phyloP scores from a whole-genome alignment of 2,113 vertebrate genomes.

The Ceuthmochares aereus region DNA sequence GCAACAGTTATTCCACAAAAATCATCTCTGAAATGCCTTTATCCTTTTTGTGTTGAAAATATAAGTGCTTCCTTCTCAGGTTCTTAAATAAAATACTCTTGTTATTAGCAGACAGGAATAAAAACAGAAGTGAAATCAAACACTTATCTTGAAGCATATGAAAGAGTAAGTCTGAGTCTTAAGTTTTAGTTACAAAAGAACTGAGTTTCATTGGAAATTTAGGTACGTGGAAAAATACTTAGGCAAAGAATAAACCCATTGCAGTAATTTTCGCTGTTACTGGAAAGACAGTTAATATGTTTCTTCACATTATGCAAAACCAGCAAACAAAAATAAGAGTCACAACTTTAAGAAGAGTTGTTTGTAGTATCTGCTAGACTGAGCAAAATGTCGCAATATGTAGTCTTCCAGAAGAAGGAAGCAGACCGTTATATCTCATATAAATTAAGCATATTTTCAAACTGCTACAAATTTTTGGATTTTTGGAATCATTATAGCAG shows the following conservation, averaged over 20 bases:
- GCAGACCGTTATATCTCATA: conserved; percentile 33
- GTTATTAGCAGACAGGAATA: neutral
- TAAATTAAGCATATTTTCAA: conserved; percentile 9
- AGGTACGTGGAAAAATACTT: neutral
- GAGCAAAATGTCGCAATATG: conserved; percentile 46
- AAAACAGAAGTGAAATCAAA: neutral
- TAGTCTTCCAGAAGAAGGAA: conserved; percentile 19
- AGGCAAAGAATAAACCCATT: neutral
- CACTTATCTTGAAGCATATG: neutral
- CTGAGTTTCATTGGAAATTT: neutral
- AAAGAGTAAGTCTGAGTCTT: neutral
- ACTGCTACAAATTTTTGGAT: neutral
- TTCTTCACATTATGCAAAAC: conserved; percentile 12
- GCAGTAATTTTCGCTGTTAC: neutral
- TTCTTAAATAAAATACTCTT: neutral
- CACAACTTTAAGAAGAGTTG: conserved; percentile 20
- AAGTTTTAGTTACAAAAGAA: neutral
- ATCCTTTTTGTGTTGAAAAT: neutral
- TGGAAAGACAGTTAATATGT: neutral
- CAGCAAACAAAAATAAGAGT: conserved; percentile 29
- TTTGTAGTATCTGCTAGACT: conserved; percentile 22
- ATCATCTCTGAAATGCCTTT: neutral
- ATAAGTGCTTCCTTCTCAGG: fast-evolving
- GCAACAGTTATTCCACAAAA: neutral
- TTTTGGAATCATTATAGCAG: conserved; percentile 3